Evolutionary conservation across 2,888 invertebrate species (phyloP).

Genomic region (Spilarctia lutea): DNA sequence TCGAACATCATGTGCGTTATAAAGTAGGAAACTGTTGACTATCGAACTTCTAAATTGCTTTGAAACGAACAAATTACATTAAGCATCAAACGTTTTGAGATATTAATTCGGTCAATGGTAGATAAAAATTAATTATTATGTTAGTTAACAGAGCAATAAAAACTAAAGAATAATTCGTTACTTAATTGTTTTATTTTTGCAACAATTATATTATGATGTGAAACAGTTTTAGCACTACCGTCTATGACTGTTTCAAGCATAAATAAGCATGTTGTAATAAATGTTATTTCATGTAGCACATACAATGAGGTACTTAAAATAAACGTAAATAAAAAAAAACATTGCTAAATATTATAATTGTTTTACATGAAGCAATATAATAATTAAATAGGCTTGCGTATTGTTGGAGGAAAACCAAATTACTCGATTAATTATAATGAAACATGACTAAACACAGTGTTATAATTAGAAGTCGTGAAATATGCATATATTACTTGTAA

Average conservation of each 20-base stretch:
- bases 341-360: neutral
- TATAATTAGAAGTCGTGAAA: neutral
- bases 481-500: neutral
- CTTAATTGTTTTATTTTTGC: conserved; percentile 10
- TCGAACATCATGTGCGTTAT: neutral
- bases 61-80: neutral
- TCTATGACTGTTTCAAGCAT: neutral
- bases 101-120: conserved; percentile 3
- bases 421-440: neutral
- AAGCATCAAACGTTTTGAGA: neutral
- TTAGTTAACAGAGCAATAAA: conserved; percentile 12
- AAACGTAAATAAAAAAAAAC: neutral
- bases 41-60: neutral
- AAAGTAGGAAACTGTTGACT: neutral
- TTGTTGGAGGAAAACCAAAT: conserved; percentile 2
- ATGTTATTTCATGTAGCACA: conserved; percentile 2
- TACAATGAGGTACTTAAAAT: neutral
- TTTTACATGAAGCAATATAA: neutral
- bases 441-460: neutral
- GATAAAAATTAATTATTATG: conserved; percentile 13
- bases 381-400: neutral
- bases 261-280: conserved; percentile 4
- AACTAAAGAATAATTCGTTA: conserved; percentile 1
- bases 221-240: conserved; percentile 6
- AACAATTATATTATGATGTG: conserved; percentile 8